Evolutionary conservation across 2,888 invertebrate genomes (phyloP).

Genomic region (Crematogaster levior): DNA sequence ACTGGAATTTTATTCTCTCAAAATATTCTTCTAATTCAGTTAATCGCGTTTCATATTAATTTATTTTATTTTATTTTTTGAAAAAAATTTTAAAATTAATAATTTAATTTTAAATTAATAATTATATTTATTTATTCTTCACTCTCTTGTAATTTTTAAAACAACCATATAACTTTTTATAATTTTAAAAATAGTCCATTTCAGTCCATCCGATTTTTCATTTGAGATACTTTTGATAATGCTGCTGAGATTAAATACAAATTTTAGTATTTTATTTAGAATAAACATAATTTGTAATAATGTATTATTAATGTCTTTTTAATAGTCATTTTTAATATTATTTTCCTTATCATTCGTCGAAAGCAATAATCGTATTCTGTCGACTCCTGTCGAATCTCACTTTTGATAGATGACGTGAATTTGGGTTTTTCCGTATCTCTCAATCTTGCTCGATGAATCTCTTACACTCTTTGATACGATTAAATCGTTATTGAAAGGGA

Average conservation of each 20-base stretch:
- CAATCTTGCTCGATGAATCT: slow-evolving; percentile 45
- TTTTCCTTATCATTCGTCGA: neutral
- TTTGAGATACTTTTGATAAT: neutral
- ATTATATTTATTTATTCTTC: neutral
- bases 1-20: slow-evolving; percentile 43
- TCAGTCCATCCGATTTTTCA: neutral
- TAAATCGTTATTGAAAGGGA: neutral
- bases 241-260: neutral
- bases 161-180: slow-evolving; percentile 11
- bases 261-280: neutral
- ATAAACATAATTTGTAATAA: neutral
- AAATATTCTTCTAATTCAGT: neutral
- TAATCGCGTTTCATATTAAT: neutral
- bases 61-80: neutral
- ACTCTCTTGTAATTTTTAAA: too few species aligned
- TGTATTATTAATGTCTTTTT: neutral
- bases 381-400: neutral
- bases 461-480: slow-evolving; percentile 21
- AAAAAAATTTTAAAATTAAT: neutral
- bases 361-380: neutral
- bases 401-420: neutral
- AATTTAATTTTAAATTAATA: neutral
- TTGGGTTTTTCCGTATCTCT: slow-evolving; percentile 31
- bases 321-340: neutral
- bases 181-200: slow-evolving; percentile 14